Percentiles rank a stretch among this genome's conserved stretches.
phyloP scores from a whole-genome alignment of 2,797 vertebrate genomes.

The Pelobates cultripes region DNA sequence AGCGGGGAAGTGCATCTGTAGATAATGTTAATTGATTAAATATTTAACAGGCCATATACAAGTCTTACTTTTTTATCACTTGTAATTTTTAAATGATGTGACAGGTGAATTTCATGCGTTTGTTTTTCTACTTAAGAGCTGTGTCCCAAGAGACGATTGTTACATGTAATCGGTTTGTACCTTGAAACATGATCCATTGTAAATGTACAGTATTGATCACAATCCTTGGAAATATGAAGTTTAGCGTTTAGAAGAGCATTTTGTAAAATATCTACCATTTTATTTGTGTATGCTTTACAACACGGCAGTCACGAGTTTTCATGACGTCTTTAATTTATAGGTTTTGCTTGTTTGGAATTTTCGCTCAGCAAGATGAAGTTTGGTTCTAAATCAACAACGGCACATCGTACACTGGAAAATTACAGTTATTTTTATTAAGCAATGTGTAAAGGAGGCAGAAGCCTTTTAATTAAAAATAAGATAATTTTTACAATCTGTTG shows the following conservation, averaged over 20 bases:
- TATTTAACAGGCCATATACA: constrained; percentile 87
- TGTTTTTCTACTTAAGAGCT: constrained; percentile 64
- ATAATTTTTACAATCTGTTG: background rate
- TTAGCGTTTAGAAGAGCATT: constrained; percentile 13
- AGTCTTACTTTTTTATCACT: constrained; percentile 84
- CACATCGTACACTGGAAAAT: background rate
- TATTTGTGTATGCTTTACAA: constrained; percentile 25
- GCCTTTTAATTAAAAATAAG: background rate
- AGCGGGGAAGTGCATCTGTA: constrained; percentile 54
- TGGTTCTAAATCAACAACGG: background rate
- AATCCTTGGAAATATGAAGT: background rate
- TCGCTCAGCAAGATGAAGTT: too few relatives aligned
- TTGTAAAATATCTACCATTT: background rate
- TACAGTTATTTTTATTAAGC: background rate
- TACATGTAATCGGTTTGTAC: constrained; percentile 25
- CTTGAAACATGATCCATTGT: constrained; percentile 52
- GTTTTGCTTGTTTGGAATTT: background rate
- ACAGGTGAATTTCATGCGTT: constrained; percentile 65
- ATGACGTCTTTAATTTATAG: background rate
- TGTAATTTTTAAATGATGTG: constrained; percentile 64
- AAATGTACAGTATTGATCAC: constrained; percentile 27
- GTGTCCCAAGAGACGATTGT: constrained; percentile 22
- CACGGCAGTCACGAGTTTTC: background rate
- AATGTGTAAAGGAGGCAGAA: background rate
- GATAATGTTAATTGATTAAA: constrained; percentile 84